Conservation (phyloP, 1,140 invertebrate species). For the Drosophila pallidifrons region DNA sequence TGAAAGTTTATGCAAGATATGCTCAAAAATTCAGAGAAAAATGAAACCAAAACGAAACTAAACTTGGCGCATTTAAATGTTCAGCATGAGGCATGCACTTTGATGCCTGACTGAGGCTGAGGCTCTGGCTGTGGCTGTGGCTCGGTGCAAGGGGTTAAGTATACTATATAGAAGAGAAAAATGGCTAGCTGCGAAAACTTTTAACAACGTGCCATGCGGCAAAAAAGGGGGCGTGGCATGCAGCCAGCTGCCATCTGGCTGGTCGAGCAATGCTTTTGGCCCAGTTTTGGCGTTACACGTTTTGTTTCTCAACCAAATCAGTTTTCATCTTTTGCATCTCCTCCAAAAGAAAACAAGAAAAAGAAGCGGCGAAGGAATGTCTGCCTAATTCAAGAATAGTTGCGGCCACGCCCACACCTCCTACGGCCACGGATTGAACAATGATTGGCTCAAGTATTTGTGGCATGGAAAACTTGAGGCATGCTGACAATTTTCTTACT, state of each 20-base stretch:
- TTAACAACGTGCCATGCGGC: constrained; percentile 59
- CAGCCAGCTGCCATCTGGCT: too few relatives aligned
- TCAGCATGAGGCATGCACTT: not conserved
- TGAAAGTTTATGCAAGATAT: constrained; percentile 38
- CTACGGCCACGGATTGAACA: not conserved
- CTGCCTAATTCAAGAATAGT: constrained; percentile 44
- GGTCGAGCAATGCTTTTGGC: constrained; percentile 61
- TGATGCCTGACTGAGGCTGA: not conserved
- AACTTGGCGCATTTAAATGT: constrained; percentile 29
- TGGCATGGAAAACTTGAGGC: constrained; percentile 60
- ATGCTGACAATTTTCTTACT: constrained; percentile 74
- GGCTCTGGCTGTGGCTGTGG: not conserved
- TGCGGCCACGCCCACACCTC: constrained; percentile 6
- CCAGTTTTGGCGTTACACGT: constrained; percentile 59
- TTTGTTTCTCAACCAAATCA: constrained; percentile 43
- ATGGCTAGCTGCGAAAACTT: constrained; percentile 72
- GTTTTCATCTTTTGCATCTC: constrained; percentile 34
- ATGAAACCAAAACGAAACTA: not conserved
- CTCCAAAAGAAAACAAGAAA: too few relatives aligned
- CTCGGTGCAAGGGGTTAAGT: not conserved
- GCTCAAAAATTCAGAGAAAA: constrained; percentile 38
- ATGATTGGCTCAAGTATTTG: constrained; percentile 23
- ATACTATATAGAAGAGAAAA: constrained; percentile 50
- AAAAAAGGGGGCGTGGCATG: too few relatives aligned
- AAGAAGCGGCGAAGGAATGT: not conserved